Conservation (phyloP, 2,797 vertebrate species). For the Chanos chanos region DNA sequence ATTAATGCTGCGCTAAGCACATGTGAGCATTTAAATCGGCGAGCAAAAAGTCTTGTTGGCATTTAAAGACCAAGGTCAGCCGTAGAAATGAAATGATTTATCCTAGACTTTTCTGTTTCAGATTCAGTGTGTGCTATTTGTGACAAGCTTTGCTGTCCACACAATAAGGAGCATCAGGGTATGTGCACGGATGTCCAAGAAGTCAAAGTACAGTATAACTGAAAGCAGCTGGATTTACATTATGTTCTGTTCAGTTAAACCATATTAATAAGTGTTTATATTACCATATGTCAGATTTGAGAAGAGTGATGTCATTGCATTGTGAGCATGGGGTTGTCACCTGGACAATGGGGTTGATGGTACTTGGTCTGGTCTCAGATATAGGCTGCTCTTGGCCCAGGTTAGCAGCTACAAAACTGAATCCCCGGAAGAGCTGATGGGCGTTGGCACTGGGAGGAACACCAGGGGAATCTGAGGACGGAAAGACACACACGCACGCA, state of each 20-base stretch:
- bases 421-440: conserved; percentile 92
- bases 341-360: conserved; percentile 86
- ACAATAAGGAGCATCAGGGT: no score
- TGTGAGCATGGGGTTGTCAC: no score
- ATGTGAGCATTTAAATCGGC: neutral
- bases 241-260: no score
- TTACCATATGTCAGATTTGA: no score
- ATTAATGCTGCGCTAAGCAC: neutral
- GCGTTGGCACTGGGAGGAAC: conserved; percentile 92
- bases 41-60: neutral
- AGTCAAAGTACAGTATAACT: no score
- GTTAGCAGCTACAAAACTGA: conserved; percentile 92
- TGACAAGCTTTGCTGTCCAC: no score
- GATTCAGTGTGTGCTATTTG: no score
- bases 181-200: no score
- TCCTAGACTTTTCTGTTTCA: neutral
- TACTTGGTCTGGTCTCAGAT: conserved; percentile 63
- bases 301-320: neutral
- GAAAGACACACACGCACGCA: conserved; percentile 23
- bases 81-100: neutral
- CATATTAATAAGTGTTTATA: no score
- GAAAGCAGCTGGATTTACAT: no score
- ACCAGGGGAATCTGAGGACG: conserved; percentile 85
- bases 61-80: conserved; percentile 5
- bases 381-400: conserved; percentile 76